A percentile compares a stretch with the other conserved stretches of the same genome.
Evolutionary conservation across 2,888 invertebrate species (phyloP).

Genomic region (Nysson spinosus): DNA sequence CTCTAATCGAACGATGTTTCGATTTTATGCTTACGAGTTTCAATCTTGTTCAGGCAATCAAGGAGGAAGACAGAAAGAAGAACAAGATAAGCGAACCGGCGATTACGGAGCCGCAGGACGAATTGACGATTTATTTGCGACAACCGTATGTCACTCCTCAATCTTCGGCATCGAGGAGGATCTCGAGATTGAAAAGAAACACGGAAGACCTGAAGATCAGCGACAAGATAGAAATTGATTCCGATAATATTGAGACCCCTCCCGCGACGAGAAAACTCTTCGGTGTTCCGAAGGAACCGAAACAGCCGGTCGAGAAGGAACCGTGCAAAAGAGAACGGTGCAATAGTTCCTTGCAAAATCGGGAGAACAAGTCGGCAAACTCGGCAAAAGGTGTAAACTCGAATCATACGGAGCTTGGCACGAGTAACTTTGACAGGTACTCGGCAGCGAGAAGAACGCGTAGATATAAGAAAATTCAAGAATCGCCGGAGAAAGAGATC

Average conservation of each 20-base stretch:
- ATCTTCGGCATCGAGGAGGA: constrained; percentile 57
- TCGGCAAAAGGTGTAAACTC: constrained; percentile 50
- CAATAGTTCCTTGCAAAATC: constrained; percentile 65
- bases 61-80: constrained; percentile 75
- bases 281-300: constrained; percentile 82
- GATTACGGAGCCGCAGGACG: constrained; percentile 63
- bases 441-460: constrained; percentile 90
- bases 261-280: constrained; percentile 87
- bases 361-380: constrained; percentile 57
- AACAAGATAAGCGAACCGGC: constrained; percentile 64
- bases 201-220: constrained; percentile 73
- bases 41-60: constrained; percentile 74
- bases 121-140: constrained; percentile 73
- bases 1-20: no score
- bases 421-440: constrained; percentile 87
- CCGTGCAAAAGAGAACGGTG: constrained; percentile 72
- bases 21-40: no score
- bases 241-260: constrained; percentile 94
- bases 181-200: constrained; percentile 63
- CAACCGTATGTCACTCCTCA: constrained; percentile 63
- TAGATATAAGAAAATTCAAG: constrained; percentile 83
- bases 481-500: constrained; percentile 60
- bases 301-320: constrained; percentile 76
- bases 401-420: constrained; percentile 67
- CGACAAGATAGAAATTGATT: constrained; percentile 90